phyloP scores from a whole-genome alignment of 2,888 invertebrate genomes.

The Lepidonotus clava region DNA sequence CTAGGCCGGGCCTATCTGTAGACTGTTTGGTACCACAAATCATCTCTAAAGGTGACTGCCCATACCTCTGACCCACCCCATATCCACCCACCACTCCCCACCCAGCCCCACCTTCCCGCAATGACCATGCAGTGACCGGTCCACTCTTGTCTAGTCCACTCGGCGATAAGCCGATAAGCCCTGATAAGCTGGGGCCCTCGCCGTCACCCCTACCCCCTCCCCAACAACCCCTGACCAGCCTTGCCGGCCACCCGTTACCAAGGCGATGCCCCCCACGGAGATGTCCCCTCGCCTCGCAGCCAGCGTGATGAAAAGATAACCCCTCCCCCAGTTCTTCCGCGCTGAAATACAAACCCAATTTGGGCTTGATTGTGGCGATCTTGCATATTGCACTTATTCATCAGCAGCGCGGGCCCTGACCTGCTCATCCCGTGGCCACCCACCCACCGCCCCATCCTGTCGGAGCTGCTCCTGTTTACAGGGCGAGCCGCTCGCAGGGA shows the following conservation, averaged over 20 bases:
- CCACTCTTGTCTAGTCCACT: constrained; percentile 20
- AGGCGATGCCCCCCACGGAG: constrained; percentile 15
- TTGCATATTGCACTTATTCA: constrained; percentile 42
- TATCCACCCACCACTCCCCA: neutral
- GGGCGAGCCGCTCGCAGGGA: neutral
- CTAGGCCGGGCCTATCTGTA: too few relatives aligned
- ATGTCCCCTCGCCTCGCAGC: neutral
- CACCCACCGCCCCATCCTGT: neutral
- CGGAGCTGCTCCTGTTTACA: neutral
- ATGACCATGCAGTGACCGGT: neutral
- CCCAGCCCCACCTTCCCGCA: neutral
- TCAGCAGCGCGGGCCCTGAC: neutral
- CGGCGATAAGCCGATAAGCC: constrained; percentile 11
- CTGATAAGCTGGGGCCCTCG: neutral
- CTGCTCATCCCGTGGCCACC: neutral
- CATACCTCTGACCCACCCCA: neutral
- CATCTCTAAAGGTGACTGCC: too few relatives aligned
- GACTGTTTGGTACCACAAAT: too few relatives aligned
- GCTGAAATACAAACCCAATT: constrained; percentile 35
- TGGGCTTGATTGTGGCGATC: constrained; percentile 38
- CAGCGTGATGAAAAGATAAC: constrained; percentile 4
- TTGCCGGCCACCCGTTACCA: constrained; percentile 23
- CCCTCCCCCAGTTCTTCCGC: neutral
- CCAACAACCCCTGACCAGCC: neutral
- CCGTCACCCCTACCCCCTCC: neutral